These are phyloP conservation scores for Lomographa bimaculata DNA, from an alignment of 2,888 invertebrate species.

Conservation along the genomic window DNA sequence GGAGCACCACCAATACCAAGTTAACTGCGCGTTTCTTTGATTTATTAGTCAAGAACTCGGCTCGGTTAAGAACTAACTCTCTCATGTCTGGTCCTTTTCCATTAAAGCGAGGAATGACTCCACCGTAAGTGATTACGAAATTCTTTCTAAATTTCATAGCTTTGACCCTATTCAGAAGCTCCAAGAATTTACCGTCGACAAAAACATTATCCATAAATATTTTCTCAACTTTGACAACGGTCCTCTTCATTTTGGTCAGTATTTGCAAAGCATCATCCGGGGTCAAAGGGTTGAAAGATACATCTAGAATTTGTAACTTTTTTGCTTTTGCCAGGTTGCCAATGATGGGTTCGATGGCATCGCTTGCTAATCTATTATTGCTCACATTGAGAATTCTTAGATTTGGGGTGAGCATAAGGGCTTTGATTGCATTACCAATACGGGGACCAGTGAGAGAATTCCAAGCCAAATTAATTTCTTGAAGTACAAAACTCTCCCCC, in stretches of 20 bases:
- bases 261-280: slow-evolving; percentile 48
- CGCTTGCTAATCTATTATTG: slow-evolving; percentile 53
- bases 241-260: slow-evolving; percentile 43
- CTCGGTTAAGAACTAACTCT: slow-evolving; percentile 54
- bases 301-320: slow-evolving; percentile 49
- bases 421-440: slow-evolving; percentile 45
- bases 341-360: slow-evolving; percentile 42
- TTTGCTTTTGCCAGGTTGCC: slow-evolving; percentile 42
- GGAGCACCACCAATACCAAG: slow-evolving; percentile 48
- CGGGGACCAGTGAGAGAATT: slow-evolving; percentile 48
- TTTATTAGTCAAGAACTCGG: slow-evolving; percentile 49
- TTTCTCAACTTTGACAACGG: slow-evolving; percentile 44
- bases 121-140: slow-evolving; percentile 50
- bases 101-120: slow-evolving; percentile 34
- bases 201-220: slow-evolving; percentile 55
- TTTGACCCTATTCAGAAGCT: slow-evolving; percentile 37
- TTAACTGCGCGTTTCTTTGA: slow-evolving; percentile 47
- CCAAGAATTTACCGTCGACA: slow-evolving; percentile 46
- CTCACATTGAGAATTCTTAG: slow-evolving; percentile 50
- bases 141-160: slow-evolving; percentile 40
- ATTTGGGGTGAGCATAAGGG: slow-evolving; percentile 41
- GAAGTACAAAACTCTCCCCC: slow-evolving; percentile 45
- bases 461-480: slow-evolving; percentile 61
- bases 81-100: slow-evolving; percentile 45
- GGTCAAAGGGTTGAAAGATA: slow-evolving; percentile 59